Percentiles rank a stretch among this genome's conserved stretches.
Conservation (phyloP, 2,113 vertebrate genomes). For the Pelodiscus sinensis region DNA sequence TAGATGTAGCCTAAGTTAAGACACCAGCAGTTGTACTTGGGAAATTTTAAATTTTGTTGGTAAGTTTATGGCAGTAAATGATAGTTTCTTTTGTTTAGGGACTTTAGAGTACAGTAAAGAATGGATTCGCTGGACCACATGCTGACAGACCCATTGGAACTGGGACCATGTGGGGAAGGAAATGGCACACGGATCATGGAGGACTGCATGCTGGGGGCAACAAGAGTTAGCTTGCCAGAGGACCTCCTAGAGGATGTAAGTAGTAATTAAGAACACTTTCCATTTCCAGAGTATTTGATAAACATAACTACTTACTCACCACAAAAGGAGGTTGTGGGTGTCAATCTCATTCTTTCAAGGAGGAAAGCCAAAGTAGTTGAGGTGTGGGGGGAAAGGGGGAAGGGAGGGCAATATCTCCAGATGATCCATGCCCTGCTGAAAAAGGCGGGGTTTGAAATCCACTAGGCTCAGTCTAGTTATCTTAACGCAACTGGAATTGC, state of each 20-base stretch:
- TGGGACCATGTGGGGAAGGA: slow-evolving; percentile 82
- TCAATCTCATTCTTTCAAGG: neutral
- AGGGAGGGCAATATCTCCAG: rapidly evolving
- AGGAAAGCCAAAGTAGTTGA: neutral
- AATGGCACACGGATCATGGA: slow-evolving; percentile 87
- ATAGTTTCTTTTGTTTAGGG: neutral
- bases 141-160: slow-evolving; percentile 90
- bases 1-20: too few relatives aligned
- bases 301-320: rapidly evolving
- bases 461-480: neutral
- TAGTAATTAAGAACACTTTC: neutral
- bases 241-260: slow-evolving; percentile 96
- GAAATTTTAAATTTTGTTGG: too few relatives aligned
- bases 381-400: too few relatives aligned
- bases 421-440: neutral
- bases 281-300: rapidly evolving
- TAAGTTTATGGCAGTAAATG: too few relatives aligned
- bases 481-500: neutral
- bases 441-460: neutral
- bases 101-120: neutral
- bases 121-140: slow-evolving; percentile 95
- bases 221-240: slow-evolving; percentile 90
- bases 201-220: slow-evolving; percentile 91
- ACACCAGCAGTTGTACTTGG: too few relatives aligned
- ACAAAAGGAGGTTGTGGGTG: neutral